A percentile compares a stretch with the other conserved stretches of the same genome.
Evolutionary conservation across 2,113 vertebrate genomes (phyloP).

Genomic region (Solea senegalensis): DNA sequence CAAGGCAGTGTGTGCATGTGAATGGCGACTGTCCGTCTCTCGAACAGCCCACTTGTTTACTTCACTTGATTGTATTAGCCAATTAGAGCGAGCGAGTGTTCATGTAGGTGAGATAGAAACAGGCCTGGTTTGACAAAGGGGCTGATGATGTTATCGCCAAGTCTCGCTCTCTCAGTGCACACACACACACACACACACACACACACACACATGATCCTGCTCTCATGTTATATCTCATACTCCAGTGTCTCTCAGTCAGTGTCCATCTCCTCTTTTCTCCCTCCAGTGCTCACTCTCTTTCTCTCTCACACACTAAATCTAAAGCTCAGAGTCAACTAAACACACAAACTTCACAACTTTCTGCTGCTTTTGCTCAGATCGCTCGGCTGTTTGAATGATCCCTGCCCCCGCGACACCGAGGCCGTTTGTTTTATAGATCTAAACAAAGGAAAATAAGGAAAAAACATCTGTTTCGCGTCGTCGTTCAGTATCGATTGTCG

Average conservation of each 20-base stretch:
- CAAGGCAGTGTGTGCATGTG: conserved; percentile 28
- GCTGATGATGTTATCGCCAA: conserved; percentile 58
- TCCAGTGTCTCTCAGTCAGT: conserved; percentile 45
- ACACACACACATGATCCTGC: conserved; percentile 14
- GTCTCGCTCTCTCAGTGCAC: conserved; percentile 19
- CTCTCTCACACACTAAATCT: conserved; percentile 16
- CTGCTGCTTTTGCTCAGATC: no score
- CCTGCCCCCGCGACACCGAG: background rate
- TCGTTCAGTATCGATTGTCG: background rate
- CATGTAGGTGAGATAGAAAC: conserved; percentile 40
- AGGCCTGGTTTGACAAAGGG: conserved; percentile 61
- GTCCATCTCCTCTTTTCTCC: conserved; percentile 51
- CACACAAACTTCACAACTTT: no score
- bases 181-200: conserved; percentile 6
- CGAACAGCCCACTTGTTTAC: conserved; percentile 63
- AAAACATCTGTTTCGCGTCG: background rate
- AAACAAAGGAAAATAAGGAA: background rate
- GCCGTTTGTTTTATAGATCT: conserved; percentile 8
- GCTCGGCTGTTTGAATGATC: background rate
- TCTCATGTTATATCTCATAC: conserved; percentile 28
- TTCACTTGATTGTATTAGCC: conserved; percentile 57
- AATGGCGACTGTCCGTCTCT: conserved; percentile 34
- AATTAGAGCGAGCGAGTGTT: conserved; percentile 56
- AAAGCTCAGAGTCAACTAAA: no score
- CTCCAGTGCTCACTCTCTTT: conserved; percentile 14